Evolutionary conservation across 2,797 vertebrate species (phyloP).

Genomic region (Anolis apletophallus): DNA sequence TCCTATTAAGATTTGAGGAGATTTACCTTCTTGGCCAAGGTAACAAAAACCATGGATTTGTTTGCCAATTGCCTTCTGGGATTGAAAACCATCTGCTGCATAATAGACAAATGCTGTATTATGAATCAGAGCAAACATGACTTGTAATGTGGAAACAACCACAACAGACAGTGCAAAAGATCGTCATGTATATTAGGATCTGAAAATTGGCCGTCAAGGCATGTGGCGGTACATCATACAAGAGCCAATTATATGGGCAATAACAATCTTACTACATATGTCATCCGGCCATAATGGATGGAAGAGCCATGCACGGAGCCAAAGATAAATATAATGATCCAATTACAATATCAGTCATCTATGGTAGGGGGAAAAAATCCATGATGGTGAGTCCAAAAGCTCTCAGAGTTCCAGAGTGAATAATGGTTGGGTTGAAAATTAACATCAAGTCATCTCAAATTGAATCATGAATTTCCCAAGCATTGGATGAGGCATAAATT

Average conservation of each 20-base stretch:
- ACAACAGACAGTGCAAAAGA: neutral
- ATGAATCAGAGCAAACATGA: slow-evolving; percentile 6
- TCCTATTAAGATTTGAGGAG: neutral
- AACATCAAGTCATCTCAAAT: neutral
- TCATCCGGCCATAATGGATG: slow-evolving; percentile 10
- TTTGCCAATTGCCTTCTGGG: neutral
- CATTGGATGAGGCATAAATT: neutral
- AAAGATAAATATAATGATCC: slow-evolving; percentile 26
- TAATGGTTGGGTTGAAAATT: too few species aligned
- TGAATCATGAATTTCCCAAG: neutral
- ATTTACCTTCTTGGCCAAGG: neutral
- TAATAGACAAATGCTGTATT: neutral
- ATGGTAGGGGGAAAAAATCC: neutral
- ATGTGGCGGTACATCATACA: neutral
- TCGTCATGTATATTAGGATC: neutral
- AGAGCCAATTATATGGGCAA: slow-evolving; percentile 25
- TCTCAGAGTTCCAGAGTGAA: neutral
- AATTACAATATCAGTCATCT: neutral
- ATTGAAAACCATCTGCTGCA: neutral
- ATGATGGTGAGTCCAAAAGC: neutral
- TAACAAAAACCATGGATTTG: neutral
- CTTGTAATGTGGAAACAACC: neutral
- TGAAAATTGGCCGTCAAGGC: slow-evolving; percentile 9
- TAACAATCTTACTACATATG: slow-evolving; percentile 18
- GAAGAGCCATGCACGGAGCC: neutral